Percentiles rank a stretch among this genome's conserved stretches.
Conservation (phyloP, 2,797 vertebrate species). For the Myiotriccus ornatus region DNA sequence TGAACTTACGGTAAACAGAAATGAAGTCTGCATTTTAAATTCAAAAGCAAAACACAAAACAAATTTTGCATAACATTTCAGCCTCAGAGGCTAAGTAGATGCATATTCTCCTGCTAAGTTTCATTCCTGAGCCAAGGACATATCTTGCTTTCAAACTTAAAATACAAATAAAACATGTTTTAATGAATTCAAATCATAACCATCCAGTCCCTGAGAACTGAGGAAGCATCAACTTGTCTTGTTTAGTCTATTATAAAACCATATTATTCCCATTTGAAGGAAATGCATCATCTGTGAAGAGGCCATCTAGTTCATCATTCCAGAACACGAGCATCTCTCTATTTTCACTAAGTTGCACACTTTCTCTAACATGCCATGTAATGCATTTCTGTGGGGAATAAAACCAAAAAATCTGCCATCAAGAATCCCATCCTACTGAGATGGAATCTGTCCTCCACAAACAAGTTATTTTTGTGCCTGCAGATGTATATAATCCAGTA, state of each 20-base stretch:
- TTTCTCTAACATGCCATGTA: neutral
- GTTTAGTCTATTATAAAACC: constrained; percentile 32
- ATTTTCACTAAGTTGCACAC: neutral
- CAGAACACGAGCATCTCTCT: neutral
- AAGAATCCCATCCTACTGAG: neutral
- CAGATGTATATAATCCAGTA: neutral
- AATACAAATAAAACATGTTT: constrained; percentile 37
- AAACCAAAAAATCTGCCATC: neutral
- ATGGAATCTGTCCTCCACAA: neutral
- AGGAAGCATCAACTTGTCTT: constrained; percentile 36
- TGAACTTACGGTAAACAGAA: constrained; percentile 5
- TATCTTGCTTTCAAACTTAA: constrained; percentile 40
- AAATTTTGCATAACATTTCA: constrained; percentile 29
- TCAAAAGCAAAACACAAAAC: constrained; percentile 9
- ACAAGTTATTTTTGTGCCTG: neutral
- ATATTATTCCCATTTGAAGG: constrained; percentile 35
- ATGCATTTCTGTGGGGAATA: neutral
- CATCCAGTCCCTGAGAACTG: constrained; percentile 24
- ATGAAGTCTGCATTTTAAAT: neutral
- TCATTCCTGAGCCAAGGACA: neutral
- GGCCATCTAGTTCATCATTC: constrained; percentile 18
- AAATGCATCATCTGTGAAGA: constrained; percentile 10
- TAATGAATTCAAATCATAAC: constrained; percentile 54
- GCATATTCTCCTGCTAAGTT: constrained; percentile 19
- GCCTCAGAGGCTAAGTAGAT: constrained; percentile 34